Evolutionary conservation across 2,888 invertebrate genomes (phyloP), one percentile per base, ranked within the genome.

Genomic region (Stegophylla sp.): DNA sequence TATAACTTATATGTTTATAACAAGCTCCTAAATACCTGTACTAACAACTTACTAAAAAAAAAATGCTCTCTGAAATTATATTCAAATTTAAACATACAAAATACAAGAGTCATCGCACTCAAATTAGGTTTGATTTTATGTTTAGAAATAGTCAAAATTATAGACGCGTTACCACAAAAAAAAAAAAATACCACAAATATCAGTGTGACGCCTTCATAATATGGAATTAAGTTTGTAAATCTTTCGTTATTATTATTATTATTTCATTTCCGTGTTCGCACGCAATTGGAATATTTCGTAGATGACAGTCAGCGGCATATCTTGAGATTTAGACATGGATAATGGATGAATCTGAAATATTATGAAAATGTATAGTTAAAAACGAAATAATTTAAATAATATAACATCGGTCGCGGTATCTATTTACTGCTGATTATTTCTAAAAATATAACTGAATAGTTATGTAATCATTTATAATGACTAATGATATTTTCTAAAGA

Each of bases 71-170:
- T 34, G 34, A 17, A 56, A 20, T 20, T 7, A 3, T 51, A 48
- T 51, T 69, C 12, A 34, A 51, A 72, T 72, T 72, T 41, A 72
- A 73, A 73, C n/a, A 73, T 28, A n/a, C 43, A 72, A 17, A 34
- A 17, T 41, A 71, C n/a, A 20, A 51, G 41, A 56, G 72, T 56
- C 56, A 72, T 72, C 23, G 56, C 56, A 23, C 72, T 28, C 23
- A 10, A 72, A 56, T 72, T 23, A 53, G 28, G 56, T 56, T 41
- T 17, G 17, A 17, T 56, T 72, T 23, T 72, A 72, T 72, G 20
- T 56, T 56, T 72, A 72, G 53, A 72, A n/a, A 72, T 43, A 56
- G 56, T 72, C 2, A 10, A 56, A 23, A 72, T 72, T 41, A 56
- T 72, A 72, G 43, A 12, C 34, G 56, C 43, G 41, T 56, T 72